Conservation (phyloP, 92 coral and sea anemone genomes). For the Phenganax subtilis region DNA sequence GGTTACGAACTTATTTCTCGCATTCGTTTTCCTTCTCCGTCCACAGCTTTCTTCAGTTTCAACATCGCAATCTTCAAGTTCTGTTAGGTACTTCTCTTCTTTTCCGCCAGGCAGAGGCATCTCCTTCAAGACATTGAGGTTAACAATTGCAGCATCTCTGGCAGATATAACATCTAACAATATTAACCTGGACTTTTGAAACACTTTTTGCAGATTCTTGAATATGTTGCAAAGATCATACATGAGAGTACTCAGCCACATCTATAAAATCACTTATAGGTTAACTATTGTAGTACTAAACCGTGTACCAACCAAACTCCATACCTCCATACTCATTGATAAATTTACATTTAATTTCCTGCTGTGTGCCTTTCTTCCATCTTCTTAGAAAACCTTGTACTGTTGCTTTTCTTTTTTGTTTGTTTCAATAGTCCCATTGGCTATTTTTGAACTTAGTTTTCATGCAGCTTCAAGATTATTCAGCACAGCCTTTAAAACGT, state of each 20-base stretch:
- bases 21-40: background rate
- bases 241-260: constrained; percentile 20
- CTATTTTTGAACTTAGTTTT: background rate
- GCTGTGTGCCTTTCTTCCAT: constrained; percentile 12
- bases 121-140: constrained; percentile 7
- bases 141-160: constrained; percentile 21
- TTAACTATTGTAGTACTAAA: background rate
- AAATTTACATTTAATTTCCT: background rate
- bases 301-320: background rate
- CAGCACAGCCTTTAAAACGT: constrained; percentile 17
- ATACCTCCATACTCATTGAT: background rate
- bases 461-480: constrained; percentile 18
- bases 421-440: constrained; percentile 14
- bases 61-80: background rate
- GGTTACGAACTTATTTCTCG: background rate
- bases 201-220: constrained; percentile 15
- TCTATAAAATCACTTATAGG: background rate
- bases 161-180: constrained; percentile 9
- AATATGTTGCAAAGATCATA: constrained; percentile 11
- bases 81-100: background rate
- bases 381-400: constrained; percentile 12
- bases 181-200: constrained; percentile 15
- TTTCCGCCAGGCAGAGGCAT: constrained; percentile 11
- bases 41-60: constrained; percentile 6
- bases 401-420: constrained; percentile 18